A percentile compares a stretch with the other conserved stretches of the same genome.
These are phyloP conservation scores for Bubo scandiacus DNA, from an alignment of 2,113 vertebrate species.

Conservation along the genomic window DNA sequence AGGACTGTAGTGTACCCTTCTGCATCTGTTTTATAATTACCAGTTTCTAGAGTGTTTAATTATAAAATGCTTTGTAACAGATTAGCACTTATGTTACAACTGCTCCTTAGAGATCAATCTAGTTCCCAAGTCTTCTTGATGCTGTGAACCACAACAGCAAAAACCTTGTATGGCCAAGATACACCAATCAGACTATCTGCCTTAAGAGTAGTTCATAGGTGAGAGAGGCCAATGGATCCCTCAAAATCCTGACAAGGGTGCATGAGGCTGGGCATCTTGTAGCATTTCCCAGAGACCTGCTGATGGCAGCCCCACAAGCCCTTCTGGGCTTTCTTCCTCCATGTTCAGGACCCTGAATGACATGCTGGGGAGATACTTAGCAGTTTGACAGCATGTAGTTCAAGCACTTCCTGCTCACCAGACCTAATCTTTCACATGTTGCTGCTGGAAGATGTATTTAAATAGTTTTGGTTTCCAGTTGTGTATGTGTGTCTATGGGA, in stretches of 20 bases:
- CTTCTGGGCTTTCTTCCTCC: neutral
- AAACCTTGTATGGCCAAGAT: neutral
- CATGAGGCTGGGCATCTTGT: neutral
- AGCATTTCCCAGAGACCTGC: neutral
- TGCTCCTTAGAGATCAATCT: neutral
- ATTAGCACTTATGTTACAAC: neutral
- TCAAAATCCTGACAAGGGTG: neutral
- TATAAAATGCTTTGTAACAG: neutral
- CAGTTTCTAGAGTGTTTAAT: neutral
- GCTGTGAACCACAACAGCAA: neutral
- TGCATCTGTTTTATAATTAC: neutral
- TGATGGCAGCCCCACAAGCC: neutral
- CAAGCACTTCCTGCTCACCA: neutral
- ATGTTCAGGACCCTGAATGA: accelerated
- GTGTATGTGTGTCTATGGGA: neutral
- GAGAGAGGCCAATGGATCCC: neutral
- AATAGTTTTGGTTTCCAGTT: neutral
- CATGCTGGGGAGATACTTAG: neutral
- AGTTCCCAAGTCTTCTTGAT: neutral
- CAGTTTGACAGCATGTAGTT: neutral
- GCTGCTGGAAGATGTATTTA: neutral
- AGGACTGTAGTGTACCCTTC: neutral
- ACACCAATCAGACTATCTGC: neutral
- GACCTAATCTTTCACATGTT: neutral
- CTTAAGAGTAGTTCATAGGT: neutral